Evolutionary conservation across 2,797 vertebrate genomes (phyloP).

Genomic region (Ataeniobius toweri): DNA sequence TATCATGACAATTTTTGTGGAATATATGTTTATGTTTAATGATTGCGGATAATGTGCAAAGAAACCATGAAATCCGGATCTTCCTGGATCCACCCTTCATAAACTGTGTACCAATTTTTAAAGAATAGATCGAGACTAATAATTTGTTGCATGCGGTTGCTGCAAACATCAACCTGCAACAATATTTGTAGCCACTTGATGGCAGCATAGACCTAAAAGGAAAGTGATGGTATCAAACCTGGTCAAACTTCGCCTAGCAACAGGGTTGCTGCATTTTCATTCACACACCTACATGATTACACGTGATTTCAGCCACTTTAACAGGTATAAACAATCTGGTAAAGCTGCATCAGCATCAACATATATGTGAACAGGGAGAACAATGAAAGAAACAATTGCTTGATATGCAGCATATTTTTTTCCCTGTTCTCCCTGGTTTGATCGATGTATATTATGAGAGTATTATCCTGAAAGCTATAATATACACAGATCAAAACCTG

Average conservation of each 20-base stretch:
- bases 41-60: not conserved
- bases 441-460: no score
- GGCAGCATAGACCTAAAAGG: constrained; percentile 43
- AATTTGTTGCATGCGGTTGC: no score
- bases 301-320: constrained; percentile 62
- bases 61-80: not conserved
- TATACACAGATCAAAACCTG: not conserved
- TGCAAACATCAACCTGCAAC: not conserved
- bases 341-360: constrained; percentile 31
- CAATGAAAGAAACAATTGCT: not conserved
- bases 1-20: not conserved
- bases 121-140: not conserved
- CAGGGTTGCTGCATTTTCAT: constrained; percentile 69
- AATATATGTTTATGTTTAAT: not conserved
- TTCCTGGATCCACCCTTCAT: not conserved
- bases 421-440: no score
- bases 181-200: constrained; percentile 39
- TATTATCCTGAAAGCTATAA: not conserved
- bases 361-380: not conserved
- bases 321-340: constrained; percentile 66
- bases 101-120: not conserved
- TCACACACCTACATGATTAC: constrained; percentile 71
- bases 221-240: not conserved
- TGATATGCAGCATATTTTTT: not conserved
- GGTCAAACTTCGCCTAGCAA: constrained; percentile 73